phyloP scores from a whole-genome alignment of 1,140 invertebrate species.

The Caenorhabditis latens region DNA sequence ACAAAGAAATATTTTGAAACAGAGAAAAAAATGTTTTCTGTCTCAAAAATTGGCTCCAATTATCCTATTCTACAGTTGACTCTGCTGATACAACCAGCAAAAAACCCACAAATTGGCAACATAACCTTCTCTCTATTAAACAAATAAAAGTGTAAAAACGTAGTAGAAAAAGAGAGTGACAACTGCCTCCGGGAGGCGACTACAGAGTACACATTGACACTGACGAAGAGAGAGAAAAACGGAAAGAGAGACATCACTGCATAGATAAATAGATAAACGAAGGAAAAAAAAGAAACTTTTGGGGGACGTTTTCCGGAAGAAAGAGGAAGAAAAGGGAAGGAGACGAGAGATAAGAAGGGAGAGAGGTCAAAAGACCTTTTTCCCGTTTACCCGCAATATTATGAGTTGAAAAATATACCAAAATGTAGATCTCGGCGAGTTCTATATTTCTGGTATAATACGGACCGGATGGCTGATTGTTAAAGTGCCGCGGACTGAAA shows the following conservation, averaged over 20 bases:
- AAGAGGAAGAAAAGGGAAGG: neutral
- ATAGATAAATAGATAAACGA: conserved; percentile 12
- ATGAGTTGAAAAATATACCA: too few species aligned
- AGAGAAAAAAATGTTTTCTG: too few species aligned
- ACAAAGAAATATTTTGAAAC: too few species aligned
- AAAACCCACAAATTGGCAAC: neutral
- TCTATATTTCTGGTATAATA: too few species aligned
- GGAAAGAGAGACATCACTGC: neutral
- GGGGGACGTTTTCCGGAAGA: neutral
- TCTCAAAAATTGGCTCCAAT: too few species aligned
- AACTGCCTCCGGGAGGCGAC: neutral
- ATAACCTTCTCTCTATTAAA: neutral
- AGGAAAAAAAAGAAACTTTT: neutral
- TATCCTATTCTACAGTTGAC: too few species aligned
- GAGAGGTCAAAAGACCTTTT: neutral
- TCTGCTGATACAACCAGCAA: neutral
- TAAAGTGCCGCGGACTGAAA: too few species aligned
- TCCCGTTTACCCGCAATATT: too few species aligned
- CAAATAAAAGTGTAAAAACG: neutral
- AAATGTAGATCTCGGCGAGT: too few species aligned
- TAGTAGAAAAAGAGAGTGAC: neutral
- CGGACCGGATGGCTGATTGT: too few species aligned
- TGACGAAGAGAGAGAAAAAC: neutral
- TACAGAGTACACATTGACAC: neutral
- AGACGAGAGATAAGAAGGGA: neutral